phyloP scores from a whole-genome alignment of 2,797 vertebrate species.

The Siniperca scherzeri region DNA sequence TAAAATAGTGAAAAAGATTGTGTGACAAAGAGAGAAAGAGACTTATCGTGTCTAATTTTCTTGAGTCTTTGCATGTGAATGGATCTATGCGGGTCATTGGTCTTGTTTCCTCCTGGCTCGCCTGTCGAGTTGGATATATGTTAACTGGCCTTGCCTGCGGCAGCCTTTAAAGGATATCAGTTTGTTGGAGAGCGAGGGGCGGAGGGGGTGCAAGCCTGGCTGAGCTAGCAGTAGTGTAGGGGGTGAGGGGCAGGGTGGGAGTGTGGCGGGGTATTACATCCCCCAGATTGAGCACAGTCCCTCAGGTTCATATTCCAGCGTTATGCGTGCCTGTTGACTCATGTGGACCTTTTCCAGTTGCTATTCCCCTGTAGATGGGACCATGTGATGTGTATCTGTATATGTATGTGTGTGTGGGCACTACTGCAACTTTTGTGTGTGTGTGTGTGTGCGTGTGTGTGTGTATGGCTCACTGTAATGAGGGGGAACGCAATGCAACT shows the following conservation, averaged over 20 bases:
- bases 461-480: conserved; percentile 10
- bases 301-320: conserved; percentile 68
- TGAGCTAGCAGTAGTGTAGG: conserved; percentile 61
- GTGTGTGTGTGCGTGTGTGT: conserved; percentile 6
- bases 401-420: neutral
- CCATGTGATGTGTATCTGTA: conserved; percentile 33
- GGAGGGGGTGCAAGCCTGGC: conserved; percentile 52
- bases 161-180: conserved; percentile 82
- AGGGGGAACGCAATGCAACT: conserved; percentile 12
- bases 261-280: conserved; percentile 58
- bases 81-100: conserved; percentile 84
- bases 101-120: conserved; percentile 82
- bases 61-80: conserved; percentile 75
- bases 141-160: conserved; percentile 82
- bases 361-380: conserved; percentile 38
- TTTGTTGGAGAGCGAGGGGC: conserved; percentile 72
- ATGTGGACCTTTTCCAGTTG: conserved; percentile 76
- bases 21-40: conserved; percentile 59
- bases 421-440: neutral
- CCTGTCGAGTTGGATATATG: conserved; percentile 87
- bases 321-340: conserved; percentile 71
- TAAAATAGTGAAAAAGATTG: conserved; percentile 43
- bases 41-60: conserved; percentile 65
- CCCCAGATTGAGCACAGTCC: conserved; percentile 76
- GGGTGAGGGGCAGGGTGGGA: neutral